Evolutionary conservation across 2,797 vertebrate species (phyloP).

Genomic region (Xiphorhynchus erythropygius): DNA sequence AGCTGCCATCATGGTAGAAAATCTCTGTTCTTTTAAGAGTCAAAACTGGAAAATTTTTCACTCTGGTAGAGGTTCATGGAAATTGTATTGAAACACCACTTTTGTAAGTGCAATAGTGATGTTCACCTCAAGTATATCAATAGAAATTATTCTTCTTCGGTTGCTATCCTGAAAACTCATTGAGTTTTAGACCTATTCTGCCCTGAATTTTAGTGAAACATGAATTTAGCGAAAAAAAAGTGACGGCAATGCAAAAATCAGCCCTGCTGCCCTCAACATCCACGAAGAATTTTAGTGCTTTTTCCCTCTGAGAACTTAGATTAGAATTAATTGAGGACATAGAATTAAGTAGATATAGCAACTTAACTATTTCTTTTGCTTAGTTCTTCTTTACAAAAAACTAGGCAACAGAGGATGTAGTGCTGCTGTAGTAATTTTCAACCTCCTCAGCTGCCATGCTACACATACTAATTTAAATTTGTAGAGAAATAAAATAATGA

Average conservation of each 20-base stretch:
- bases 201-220: neutral
- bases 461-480: neutral
- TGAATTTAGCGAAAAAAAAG: neutral
- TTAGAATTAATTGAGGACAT: neutral
- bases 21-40: neutral
- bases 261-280: neutral
- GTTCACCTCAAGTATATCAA: neutral
- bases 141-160: neutral
- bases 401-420: neutral
- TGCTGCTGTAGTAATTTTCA: neutral
- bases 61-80: neutral
- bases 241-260: neutral
- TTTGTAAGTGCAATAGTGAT: neutral
- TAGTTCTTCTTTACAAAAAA: neutral
- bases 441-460: neutral
- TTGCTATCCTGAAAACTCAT: neutral
- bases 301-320: neutral
- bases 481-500: neutral
- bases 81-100: neutral
- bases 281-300: neutral
- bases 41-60: neutral
- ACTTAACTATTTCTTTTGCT: neutral
- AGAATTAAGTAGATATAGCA: neutral
- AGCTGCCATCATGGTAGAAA: neutral
- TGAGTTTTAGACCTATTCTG: neutral